Evolutionary conservation across 2,888 invertebrate species (phyloP), one percentile per base, ranked within the genome.

Genomic region (Troides oblongomaculatus): DNA sequence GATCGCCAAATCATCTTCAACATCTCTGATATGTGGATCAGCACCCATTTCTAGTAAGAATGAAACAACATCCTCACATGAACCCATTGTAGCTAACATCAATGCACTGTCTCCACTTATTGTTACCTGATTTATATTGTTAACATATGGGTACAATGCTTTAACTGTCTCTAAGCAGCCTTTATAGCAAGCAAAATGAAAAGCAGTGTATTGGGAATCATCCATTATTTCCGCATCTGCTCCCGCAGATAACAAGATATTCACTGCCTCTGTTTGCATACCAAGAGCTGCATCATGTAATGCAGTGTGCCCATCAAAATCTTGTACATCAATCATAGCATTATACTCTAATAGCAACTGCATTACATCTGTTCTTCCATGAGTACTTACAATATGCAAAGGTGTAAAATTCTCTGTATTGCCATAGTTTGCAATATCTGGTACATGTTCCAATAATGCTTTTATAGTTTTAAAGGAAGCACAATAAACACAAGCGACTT

Each of bases 231-330:
- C 87, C 14, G 91, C 81, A 70, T 88, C 81, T 0, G 92, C 93
- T 64, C 92, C 93, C 39, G 90, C 89, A 78, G 89, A 85, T 56
- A 93, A 70, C 21, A 93, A 78, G 1, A 84, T 69, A n/a, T 79
- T 74, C 7, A 89, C 82, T 18, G 87, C 84, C 53, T 85, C 81
- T 74, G 81, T 76, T 71, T 88, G 81, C 21, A 74, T 77, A 25
- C 78, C 78, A 64, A 88, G 73, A 39, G 88, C 88, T 23, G 93
- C 90, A 76, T 92, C 90, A 77, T 93, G 93, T 66, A 93, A 75
- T 10, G 93, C 89, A 50, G 92, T 92, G 64, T 93, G 93, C 21
- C 92, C 92, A 78, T 93, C 92, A 81, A 88, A 92, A 74, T 93
- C 93, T 75, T 88, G 88, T 7, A 88, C 86, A 78, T 93, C 81